A percentile compares a stretch with the other conserved stretches of the same genome.
phyloP scores from a whole-genome alignment of 2,797 vertebrate genomes.

The Esox lucius region DNA sequence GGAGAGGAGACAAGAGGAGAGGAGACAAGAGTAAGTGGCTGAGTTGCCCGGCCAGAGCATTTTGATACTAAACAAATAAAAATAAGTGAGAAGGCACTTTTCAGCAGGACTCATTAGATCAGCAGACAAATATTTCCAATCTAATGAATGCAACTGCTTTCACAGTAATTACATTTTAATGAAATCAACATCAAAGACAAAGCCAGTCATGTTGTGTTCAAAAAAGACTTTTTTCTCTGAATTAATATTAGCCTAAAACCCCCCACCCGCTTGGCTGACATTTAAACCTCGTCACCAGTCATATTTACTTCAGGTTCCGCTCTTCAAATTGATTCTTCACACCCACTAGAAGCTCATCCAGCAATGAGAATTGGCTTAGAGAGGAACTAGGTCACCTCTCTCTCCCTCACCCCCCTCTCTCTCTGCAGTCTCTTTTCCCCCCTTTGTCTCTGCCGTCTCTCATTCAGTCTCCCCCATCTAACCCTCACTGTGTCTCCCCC shows the following conservation, averaged over 20 bases:
- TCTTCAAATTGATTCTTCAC: conserved; percentile 49
- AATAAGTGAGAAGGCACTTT: conserved; percentile 16
- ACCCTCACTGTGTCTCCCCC: no score
- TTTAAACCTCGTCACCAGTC: conserved; percentile 4
- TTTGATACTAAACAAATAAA: conserved; percentile 11
- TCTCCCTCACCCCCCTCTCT: not conserved
- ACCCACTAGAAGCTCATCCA: conserved; percentile 29
- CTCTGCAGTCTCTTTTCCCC: no score
- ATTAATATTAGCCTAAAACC: conserved; percentile 13
- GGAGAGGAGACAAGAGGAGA: conserved; percentile 3
- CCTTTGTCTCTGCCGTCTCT: no score
- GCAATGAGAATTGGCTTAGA: conserved; percentile 36
- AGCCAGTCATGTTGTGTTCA: not conserved
- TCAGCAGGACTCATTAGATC: conserved; percentile 1
- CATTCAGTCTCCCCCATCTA: no score
- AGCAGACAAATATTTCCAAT: conserved; percentile 9
- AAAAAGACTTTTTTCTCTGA: not conserved
- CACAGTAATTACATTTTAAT: not conserved
- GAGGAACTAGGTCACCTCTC: conserved; percentile 62
- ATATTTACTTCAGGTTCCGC: conserved; percentile 24
- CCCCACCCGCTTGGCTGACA: conserved; percentile 4
- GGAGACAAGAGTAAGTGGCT: not conserved
- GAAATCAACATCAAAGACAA: not conserved
- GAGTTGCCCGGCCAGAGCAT: not conserved
- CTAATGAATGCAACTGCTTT: conserved; percentile 8